phyloP scores from a whole-genome alignment of 30 jellyfish, hydroid and myxozoan species.

The Chironex yamaguchii region DNA sequence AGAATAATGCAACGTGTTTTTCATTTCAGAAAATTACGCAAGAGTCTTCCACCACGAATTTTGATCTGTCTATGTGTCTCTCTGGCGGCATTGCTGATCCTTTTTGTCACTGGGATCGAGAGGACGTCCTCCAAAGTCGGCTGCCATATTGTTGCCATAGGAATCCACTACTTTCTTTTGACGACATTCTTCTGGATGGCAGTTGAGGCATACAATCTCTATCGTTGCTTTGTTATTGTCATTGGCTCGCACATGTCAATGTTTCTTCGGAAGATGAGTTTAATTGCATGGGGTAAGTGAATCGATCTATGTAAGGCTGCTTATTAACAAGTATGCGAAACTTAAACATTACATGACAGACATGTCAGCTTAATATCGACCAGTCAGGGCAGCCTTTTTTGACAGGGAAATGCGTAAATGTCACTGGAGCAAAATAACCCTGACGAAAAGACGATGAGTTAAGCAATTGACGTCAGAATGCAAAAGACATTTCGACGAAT shows the following conservation, averaged over 20 bases:
- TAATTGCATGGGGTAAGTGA: constrained; percentile 95
- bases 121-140: constrained; percentile 62
- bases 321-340: too few species aligned
- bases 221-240: constrained; percentile 77
- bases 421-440: too few species aligned
- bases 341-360: too few species aligned
- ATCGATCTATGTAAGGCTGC: too few species aligned
- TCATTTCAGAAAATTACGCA: constrained; percentile 77
- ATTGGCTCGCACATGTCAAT: constrained; percentile 9
- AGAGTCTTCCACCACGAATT: constrained; percentile 82
- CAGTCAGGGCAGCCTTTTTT: too few species aligned
- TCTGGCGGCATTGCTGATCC: constrained; percentile 45
- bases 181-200: constrained; percentile 89
- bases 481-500: too few species aligned
- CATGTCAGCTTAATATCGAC: too few species aligned
- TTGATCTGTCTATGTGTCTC: constrained; percentile 77
- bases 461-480: too few species aligned
- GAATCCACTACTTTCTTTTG: constrained; percentile 84
- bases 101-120: constrained; percentile 76
- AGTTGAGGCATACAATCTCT: constrained; percentile 87
- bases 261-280: constrained; percentile 59
- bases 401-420: too few species aligned
- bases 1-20: too few species aligned
- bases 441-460: too few species aligned
- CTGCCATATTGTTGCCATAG: constrained; percentile 77